These are phyloP conservation scores for Erebia aethiops DNA, from an alignment of 2,888 invertebrate genomes.

Conservation along the genomic window DNA sequence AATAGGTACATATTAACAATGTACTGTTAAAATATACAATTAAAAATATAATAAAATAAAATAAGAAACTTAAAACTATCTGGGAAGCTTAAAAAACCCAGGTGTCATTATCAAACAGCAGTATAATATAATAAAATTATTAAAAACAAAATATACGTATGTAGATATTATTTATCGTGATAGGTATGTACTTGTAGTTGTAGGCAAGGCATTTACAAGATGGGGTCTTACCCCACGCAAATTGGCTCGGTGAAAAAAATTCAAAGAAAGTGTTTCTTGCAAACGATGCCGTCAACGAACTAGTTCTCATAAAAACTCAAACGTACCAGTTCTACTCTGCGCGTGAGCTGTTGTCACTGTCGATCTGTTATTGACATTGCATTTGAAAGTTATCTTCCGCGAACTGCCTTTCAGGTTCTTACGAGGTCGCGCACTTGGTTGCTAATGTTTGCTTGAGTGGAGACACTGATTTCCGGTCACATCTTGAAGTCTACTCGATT, in stretches of 20 bases:
- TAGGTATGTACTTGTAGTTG: neutral
- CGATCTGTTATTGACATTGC: slow-evolving; percentile 65
- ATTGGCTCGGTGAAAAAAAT: neutral
- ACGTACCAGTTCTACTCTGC: slow-evolving; percentile 38
- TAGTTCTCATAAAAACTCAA: slow-evolving; percentile 31
- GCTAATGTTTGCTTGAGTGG: slow-evolving; percentile 31
- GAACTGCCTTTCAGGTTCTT: slow-evolving; percentile 55
- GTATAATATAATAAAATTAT: too few species aligned
- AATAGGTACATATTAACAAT: too few species aligned
- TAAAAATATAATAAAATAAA: too few species aligned
- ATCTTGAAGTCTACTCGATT: slow-evolving; percentile 13
- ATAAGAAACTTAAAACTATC: too few species aligned
- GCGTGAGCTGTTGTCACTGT: slow-evolving; percentile 37
- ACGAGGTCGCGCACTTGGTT: slow-evolving; percentile 58
- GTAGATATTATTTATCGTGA: too few species aligned
- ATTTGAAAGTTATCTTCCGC: slow-evolving; percentile 73
- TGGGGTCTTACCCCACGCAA: neutral
- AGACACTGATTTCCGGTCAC: slow-evolving; percentile 24
- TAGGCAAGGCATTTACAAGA: neutral
- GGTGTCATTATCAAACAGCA: too few species aligned
- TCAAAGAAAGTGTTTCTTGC: slow-evolving; percentile 2
- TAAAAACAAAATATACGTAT: too few species aligned
- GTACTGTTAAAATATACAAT: too few species aligned
- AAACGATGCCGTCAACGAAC: neutral
- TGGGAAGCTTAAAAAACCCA: too few species aligned